These are phyloP conservation scores for Pteropus rufus DNA, from an alignment of 2,797 vertebrate species.

Conservation along the genomic window DNA sequence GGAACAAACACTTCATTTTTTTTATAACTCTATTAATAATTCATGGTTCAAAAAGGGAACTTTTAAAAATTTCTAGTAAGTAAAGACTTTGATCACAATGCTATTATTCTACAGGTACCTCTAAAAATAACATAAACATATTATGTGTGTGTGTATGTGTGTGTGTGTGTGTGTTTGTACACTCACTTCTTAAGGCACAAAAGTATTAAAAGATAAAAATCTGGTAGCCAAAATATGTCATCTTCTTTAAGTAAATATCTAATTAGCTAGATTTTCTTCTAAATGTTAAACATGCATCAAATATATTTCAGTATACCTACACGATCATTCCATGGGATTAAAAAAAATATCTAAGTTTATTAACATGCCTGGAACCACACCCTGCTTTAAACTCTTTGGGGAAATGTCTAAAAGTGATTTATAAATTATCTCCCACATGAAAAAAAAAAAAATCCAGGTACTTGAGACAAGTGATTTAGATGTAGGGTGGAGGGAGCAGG, in stretches of 20 bases:
- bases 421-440: background rate
- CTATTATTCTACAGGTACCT: constrained; percentile 23
- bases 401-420: background rate
- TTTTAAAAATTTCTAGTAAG: background rate
- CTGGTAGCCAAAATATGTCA: background rate
- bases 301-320: constrained; percentile 12
- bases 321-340: background rate
- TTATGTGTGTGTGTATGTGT: too few species aligned
- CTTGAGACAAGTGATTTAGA: background rate
- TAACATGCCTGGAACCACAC: background rate
- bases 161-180: too few species aligned
- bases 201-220: background rate
- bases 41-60: constrained; percentile 14
- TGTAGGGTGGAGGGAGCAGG: fast-evolving
- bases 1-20: constrained; percentile 24
- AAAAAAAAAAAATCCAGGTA: background rate
- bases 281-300: background rate
- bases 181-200: background rate
- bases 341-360: background rate
- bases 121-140: constrained; percentile 34
- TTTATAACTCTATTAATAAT: background rate
- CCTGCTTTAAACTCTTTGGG: background rate
- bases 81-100: constrained; percentile 32
- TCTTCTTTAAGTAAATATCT: constrained; percentile 24
- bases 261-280: constrained; percentile 27